Evolutionary conservation across 2,113 vertebrate species (phyloP).

Genomic region (Serinus canaria): DNA sequence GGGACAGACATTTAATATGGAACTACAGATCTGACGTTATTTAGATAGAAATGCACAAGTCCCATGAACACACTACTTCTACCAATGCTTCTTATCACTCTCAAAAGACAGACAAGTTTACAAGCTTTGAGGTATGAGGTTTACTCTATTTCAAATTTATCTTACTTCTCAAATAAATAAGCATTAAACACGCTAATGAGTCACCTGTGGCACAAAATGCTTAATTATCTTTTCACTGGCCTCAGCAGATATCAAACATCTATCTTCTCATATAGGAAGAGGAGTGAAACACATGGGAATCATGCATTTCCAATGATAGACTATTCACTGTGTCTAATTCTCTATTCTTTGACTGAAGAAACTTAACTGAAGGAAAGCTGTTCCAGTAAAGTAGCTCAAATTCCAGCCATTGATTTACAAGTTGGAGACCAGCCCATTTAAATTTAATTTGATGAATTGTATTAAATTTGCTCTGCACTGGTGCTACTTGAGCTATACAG

Average conservation of each 20-base stretch:
- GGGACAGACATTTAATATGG: neutral
- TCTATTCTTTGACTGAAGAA: neutral
- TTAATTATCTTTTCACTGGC: neutral
- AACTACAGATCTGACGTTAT: neutral
- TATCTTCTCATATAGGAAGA: neutral
- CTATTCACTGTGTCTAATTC: neutral
- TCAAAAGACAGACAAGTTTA: neutral
- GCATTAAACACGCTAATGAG: neutral
- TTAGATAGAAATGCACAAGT: neutral
- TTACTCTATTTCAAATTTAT: neutral
- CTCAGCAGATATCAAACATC: neutral
- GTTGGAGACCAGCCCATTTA: neutral
- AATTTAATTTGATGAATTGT: constrained; percentile 45
- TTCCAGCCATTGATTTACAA: constrained; percentile 10
- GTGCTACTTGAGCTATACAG: constrained; percentile 43
- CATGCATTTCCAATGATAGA: neutral
- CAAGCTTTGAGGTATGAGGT: neutral
- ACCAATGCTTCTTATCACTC: neutral
- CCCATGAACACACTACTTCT: neutral
- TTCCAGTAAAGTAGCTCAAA: constrained; percentile 12
- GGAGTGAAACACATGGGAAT: neutral
- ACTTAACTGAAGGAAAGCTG: neutral
- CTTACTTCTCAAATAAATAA: neutral
- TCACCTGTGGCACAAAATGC: neutral
- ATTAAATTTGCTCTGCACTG: constrained; percentile 34